Evolutionary conservation across 2,113 vertebrate species (phyloP).

Genomic region (Neomonachus schauinslandi): DNA sequence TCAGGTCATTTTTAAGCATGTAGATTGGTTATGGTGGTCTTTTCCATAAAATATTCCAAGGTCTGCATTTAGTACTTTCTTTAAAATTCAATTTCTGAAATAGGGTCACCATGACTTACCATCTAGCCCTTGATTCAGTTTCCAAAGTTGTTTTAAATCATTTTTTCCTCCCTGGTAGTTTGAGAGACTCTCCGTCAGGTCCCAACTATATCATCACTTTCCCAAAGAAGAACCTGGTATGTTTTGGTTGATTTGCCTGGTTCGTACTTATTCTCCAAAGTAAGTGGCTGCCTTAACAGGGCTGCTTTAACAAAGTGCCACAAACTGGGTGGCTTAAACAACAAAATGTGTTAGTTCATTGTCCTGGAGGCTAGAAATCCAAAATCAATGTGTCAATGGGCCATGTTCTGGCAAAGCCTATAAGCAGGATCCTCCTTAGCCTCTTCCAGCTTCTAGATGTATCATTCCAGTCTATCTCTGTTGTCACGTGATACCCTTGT

Average conservation of each 20-base stretch:
- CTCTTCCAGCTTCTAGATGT: not conserved
- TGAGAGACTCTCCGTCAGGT: not conserved
- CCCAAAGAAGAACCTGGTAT: not conserved
- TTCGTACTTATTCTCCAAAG: not conserved
- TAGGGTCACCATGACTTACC: too few relatives aligned
- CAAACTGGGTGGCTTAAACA: not conserved
- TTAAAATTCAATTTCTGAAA: not conserved
- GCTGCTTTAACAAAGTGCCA: not conserved
- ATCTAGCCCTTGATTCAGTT: too few relatives aligned
- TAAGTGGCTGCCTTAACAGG: not conserved
- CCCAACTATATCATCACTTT: not conserved
- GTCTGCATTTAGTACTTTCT: not conserved
- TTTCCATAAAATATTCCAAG: not conserved
- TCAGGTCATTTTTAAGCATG: not conserved
- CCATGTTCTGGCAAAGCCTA: too few relatives aligned
- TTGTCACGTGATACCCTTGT: rapidly evolving
- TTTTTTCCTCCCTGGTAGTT: not conserved
- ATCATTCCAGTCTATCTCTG: too few relatives aligned
- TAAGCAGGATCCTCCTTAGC: too few relatives aligned
- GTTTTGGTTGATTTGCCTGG: not conserved
- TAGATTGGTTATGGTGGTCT: not conserved
- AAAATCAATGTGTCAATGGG: not conserved
- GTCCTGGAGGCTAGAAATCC: not conserved
- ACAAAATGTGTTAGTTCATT: too few relatives aligned
- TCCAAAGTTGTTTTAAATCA: not conserved